Percentiles rank a stretch among this genome's conserved stretches.
Conservation (phyloP, 2,113 vertebrate genomes). For the Gallinago undulata region DNA sequence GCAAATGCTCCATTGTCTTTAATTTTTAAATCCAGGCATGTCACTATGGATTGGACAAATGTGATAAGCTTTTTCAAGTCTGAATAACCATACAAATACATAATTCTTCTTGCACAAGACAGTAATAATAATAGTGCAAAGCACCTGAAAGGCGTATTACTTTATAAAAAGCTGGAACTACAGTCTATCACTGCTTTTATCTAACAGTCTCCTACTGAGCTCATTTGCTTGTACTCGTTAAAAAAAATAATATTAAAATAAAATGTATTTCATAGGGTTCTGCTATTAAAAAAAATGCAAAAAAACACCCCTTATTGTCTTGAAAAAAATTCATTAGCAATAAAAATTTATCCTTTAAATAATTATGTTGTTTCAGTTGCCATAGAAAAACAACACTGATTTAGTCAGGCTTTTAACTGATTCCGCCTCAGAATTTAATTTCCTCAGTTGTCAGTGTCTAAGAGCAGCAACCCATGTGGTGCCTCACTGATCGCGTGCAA, state of each 20-base stretch:
- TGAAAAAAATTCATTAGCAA: neutral
- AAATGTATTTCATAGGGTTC: neutral
- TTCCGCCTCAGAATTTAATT: conserved; percentile 48
- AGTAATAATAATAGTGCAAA: neutral
- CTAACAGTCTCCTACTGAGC: neutral
- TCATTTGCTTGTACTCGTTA: neutral
- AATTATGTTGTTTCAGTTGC: conserved; percentile 44
- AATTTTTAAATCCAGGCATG: neutral
- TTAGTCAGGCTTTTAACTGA: conserved; percentile 16
- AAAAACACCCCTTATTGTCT: neutral
- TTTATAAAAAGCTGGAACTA: neutral
- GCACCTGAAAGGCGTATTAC: neutral
- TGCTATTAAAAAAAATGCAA: neutral
- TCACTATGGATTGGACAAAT: neutral
- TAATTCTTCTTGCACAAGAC: neutral
- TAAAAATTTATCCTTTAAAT: conserved; percentile 12
- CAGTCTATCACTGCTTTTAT: neutral
- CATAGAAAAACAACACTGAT: conserved; percentile 34
- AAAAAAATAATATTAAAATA: neutral
- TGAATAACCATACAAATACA: neutral
- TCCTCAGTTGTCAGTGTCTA: conserved; percentile 44
- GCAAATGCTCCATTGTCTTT: neutral
- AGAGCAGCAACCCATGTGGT: neutral
- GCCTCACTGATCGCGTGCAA: neutral
- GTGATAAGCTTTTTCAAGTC: neutral